Percentiles rank a stretch among this genome's conserved stretches.
These are phyloP conservation scores for Entomobrya proxima DNA, from an alignment of 2,888 invertebrate genomes.

Conservation along the genomic window DNA sequence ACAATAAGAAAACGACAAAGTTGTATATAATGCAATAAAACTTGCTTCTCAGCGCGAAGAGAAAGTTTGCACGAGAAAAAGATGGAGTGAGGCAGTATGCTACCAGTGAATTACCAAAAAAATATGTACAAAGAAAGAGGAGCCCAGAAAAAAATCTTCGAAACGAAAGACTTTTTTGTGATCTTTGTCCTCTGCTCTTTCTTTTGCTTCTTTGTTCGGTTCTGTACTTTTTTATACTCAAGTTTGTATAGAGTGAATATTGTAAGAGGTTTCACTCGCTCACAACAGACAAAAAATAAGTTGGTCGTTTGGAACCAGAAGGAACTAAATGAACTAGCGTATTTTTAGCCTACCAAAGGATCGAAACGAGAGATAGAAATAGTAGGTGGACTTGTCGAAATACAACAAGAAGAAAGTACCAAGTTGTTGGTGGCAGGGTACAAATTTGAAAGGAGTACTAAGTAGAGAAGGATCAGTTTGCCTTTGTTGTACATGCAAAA, in stretches of 20 bases:
- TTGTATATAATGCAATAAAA: slow-evolving; percentile 20
- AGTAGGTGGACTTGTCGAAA: not conserved
- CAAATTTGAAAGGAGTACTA: slow-evolving; percentile 26
- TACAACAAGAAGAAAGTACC: not conserved
- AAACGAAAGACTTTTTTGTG: not conserved
- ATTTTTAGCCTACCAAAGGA: not conserved
- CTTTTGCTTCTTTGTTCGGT: not conserved
- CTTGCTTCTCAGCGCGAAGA: not conserved
- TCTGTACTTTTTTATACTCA: not conserved
- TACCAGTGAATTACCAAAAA: slow-evolving; percentile 14
- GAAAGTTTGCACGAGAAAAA: not conserved
- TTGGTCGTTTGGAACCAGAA: not conserved
- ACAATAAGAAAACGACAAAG: not conserved
- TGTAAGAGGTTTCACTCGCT: not conserved
- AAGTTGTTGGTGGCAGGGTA: slow-evolving; percentile 1
- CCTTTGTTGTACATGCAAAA: not conserved
- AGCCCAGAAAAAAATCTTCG: not conserved
- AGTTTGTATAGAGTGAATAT: not conserved
- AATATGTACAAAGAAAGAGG: not conserved
- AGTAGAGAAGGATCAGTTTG: not conserved
- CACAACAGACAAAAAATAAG: not conserved
- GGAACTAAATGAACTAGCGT: not conserved
- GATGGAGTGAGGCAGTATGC: not conserved
- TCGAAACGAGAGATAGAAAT: not conserved
- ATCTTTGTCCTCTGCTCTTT: not conserved